Base-by-base conservation (phyloP, 2,888 invertebrate genomes). In the Caradrina kadenii region DNA sequence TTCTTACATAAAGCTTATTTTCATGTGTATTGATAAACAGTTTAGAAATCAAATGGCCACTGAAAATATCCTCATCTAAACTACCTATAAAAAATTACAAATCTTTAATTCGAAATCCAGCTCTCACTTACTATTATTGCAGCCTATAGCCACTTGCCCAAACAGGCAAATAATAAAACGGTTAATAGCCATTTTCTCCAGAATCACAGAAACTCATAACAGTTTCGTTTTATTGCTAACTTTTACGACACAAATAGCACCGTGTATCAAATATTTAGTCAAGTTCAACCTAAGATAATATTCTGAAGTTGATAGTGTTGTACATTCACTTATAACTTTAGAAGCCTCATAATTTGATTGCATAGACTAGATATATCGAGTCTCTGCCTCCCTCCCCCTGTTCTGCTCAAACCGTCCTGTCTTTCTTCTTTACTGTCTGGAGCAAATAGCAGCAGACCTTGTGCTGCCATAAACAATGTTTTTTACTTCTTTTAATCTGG, bases 401-500 rank as follows among this genome's bases (percentile, higher is more conserved):
- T 49, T 54, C 31, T 70, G 54, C 1, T 2, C 21, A 55, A 55
- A 42, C 13, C 42, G 17, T 17, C 26, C 6, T 26, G 11, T 21
- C 10, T 10, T 64, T 31, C 45, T 69, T 35, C 15, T 71, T 76
- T 76, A 76, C 50, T 71, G 69, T 69, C 55, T 55, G 49, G 31
- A 13, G 17, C 17, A 54, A 55, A 56, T 39, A 69, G 22, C 21
- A 26, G 35, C 45, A 35, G n/a, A 53, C 65, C 26, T 53, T 21
- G 0, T 35, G 17, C n/a, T 4, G n/a, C n/a, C 17, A 19, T 26
- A 39, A n/a, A 26, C 11, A 19, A 26, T 31, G 48, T 69, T 0
- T 58, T 69, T 69, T 76, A 31, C 70, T 69, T 58, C 17, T 75
- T 67, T 55, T 17, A 22, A 68, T 75, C 68, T 75, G 54, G 19